A percentile compares a stretch with the other conserved stretches of the same genome.
Evolutionary conservation across 2,888 invertebrate genomes (phyloP).

Genomic region (Cantharis lateralis): DNA sequence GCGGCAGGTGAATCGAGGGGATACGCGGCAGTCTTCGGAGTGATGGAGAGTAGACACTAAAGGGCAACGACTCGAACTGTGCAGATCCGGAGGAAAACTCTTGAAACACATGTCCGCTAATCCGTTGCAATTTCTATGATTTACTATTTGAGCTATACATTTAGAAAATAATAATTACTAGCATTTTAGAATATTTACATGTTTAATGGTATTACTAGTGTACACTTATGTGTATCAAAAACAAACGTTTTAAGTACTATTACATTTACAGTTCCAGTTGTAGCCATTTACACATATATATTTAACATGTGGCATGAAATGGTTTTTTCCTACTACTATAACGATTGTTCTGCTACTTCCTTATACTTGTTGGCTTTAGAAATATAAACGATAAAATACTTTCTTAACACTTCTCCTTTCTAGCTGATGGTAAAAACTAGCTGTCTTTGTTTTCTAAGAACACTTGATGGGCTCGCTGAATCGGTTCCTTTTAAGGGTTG

Average conservation of each 20-base stretch:
- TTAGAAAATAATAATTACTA: neutral
- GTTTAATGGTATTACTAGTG: neutral
- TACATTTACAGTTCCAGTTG: neutral
- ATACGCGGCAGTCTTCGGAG: conserved; percentile 38
- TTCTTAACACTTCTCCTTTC: conserved; percentile 41
- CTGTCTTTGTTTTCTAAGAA: conserved; percentile 43
- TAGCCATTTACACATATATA: neutral
- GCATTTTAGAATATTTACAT: neutral
- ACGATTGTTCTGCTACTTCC: conserved; percentile 23
- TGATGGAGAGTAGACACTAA: conserved; percentile 46
- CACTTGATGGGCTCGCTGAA: conserved; percentile 36
- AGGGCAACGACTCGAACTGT: conserved; percentile 50
- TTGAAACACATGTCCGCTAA: conserved; percentile 33
- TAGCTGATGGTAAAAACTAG: conserved; percentile 37
- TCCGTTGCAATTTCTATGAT: conserved; percentile 16
- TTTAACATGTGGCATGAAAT: conserved; percentile 12
- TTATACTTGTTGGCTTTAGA: conserved; percentile 20
- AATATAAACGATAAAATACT: conserved; percentile 29
- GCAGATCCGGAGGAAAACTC: conserved; percentile 46
- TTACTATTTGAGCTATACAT: neutral
- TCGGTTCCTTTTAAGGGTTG: conserved; percentile 42
- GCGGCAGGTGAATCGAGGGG: conserved; percentile 49
- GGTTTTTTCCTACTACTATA: conserved; percentile 8
- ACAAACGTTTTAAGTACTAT: neutral
- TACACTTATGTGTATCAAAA: neutral